These are phyloP conservation scores for Sparidentex hasta DNA, from an alignment of 2,797 vertebrate species.

Conservation along the genomic window DNA sequence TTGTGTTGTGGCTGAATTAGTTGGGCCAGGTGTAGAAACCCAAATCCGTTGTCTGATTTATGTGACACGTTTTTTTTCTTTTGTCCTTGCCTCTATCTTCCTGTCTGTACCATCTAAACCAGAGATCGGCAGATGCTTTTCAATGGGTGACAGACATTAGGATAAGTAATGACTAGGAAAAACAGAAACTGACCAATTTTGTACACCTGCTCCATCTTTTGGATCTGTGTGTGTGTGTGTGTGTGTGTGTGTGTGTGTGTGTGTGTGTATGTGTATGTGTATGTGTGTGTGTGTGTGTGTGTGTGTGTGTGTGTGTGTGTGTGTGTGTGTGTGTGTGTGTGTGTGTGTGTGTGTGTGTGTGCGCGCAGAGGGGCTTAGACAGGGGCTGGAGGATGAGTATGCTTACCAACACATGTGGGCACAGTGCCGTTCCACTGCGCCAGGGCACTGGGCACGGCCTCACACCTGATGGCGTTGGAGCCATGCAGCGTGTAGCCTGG, in stretches of 20 bases:
- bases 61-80: constrained; percentile 42
- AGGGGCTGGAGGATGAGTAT: constrained; percentile 31
- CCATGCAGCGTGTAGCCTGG: constrained; percentile 96
- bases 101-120: constrained; percentile 44
- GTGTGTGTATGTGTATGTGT: constrained; percentile 5
- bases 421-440: constrained; percentile 99
- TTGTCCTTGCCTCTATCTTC: constrained; percentile 30
- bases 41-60: constrained; percentile 26
- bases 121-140: constrained; percentile 43
- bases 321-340: background rate
- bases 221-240: constrained; percentile 1
- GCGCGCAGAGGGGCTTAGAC: background rate
- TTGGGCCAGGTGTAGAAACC: constrained; percentile 17
- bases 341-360: constrained; percentile 7
- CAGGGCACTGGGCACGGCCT: constrained; percentile 93
- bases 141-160: constrained; percentile 45
- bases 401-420: constrained; percentile 95
- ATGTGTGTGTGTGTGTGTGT: background rate
- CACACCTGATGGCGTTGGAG: constrained; percentile 93
- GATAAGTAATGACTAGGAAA: constrained; percentile 48
- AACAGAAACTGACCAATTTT: constrained; percentile 33
- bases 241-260: background rate
- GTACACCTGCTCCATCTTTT: constrained; percentile 59
- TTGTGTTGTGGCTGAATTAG: background rate
- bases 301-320: background rate